phyloP scores from a whole-genome alignment of 2,888 invertebrate species.

The Eupsilia transversa region DNA sequence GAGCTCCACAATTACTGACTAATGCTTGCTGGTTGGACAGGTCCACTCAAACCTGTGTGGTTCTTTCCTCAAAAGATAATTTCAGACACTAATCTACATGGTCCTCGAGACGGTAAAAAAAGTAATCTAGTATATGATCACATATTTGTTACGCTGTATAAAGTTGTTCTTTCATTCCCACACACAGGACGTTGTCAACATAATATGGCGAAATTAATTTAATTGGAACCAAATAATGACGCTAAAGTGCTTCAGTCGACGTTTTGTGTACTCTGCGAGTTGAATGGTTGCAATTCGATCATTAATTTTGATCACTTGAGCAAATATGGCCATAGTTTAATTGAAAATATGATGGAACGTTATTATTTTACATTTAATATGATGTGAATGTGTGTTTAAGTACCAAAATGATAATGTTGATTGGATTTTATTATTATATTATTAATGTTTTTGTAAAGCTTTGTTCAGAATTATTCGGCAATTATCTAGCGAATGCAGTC shows the following conservation, averaged over 20 bases:
- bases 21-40: too few species aligned
- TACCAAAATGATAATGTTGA: constrained; percentile 4
- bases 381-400: not conserved
- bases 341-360: constrained; percentile 21
- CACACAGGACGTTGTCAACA: not conserved
- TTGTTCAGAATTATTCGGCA: not conserved
- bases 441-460: not conserved
- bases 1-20: too few species aligned
- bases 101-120: too few species aligned
- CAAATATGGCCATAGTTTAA: constrained; percentile 6
- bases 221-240: constrained; percentile 15
- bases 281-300: constrained; percentile 4
- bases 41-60: too few species aligned
- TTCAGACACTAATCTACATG: too few species aligned
- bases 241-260: not conserved
- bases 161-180: not conserved
- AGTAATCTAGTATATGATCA: too few species aligned
- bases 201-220: constrained; percentile 1
- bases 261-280: constrained; percentile 12
- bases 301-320: constrained; percentile 16
- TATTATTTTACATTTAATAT: constrained; percentile 4
- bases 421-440: constrained; percentile 12
- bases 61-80: too few species aligned
- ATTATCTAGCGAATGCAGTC: not conserved
- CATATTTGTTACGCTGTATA: not conserved